A percentile compares a stretch with the other conserved stretches of the same genome.
These are phyloP conservation scores for Antheraea pernyi DNA, from an alignment of 1,140 invertebrate species.

Conservation along the genomic window DNA sequence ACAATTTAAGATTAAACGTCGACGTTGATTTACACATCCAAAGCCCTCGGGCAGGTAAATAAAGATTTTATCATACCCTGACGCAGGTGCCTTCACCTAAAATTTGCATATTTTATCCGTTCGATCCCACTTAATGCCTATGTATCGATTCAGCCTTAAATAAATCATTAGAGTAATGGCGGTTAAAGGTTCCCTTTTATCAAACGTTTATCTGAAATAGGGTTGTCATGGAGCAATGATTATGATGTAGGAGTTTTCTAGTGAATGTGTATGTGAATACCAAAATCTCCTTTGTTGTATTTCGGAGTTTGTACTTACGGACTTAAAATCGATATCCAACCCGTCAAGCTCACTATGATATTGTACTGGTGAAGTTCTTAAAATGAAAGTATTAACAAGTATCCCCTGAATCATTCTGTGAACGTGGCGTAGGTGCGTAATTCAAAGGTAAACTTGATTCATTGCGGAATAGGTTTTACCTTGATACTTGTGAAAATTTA, in stretches of 20 bases:
- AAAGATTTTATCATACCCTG: slow-evolving; percentile 5
- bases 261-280: no score
- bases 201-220: slow-evolving; percentile 5
- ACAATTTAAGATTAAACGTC: slow-evolving; percentile 1
- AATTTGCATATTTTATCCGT: slow-evolving; percentile 9
- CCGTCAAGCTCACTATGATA: no score
- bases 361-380: no score
- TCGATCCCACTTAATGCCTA: slow-evolving; percentile 6
- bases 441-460: no score
- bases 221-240: neutral
- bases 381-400: no score
- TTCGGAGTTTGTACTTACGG: no score
- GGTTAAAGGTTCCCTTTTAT: slow-evolving; percentile 9
- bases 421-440: no score
- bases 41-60: slow-evolving; percentile 2
- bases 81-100: neutral
- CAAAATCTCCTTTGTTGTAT: no score
- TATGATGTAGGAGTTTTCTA: neutral
- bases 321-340: no score
- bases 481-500: no score
- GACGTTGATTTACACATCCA: slow-evolving; percentile 1
- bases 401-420: no score
- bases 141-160: slow-evolving; percentile 10
- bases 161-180: slow-evolving; percentile 10
- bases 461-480: no score